phyloP scores from a whole-genome alignment of 2,888 invertebrate genomes.

The Synanthedon formicaeformis region DNA sequence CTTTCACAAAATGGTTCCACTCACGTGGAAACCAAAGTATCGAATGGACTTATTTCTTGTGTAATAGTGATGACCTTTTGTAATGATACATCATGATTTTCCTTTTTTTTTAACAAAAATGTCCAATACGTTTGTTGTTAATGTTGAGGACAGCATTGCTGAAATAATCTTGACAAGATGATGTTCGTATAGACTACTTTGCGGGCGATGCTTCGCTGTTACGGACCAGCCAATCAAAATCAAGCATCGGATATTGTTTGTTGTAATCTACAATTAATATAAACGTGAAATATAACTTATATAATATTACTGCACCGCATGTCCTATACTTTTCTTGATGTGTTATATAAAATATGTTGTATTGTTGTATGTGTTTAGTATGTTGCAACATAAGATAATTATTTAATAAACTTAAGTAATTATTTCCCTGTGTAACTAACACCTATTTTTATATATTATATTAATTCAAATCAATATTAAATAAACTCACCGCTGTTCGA shows the following conservation, averaged over 20 bases:
- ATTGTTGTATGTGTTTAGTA: neutral
- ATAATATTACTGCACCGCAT: neutral
- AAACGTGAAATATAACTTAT: conserved; percentile 42
- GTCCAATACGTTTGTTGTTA: conserved; percentile 25
- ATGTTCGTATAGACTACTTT: conserved; percentile 46
- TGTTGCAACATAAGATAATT: neutral
- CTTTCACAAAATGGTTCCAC: too few species aligned
- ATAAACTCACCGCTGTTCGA: conserved; percentile 45
- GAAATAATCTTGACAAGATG: conserved; percentile 38
- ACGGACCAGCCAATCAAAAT: conserved; percentile 70
- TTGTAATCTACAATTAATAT: conserved; percentile 69
- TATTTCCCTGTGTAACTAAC: neutral
- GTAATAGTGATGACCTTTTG: too few species aligned
- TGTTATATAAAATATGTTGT: neutral
- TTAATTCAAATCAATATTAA: neutral
- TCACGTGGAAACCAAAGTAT: too few species aligned
- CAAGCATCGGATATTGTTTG: conserved; percentile 69
- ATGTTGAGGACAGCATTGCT: conserved; percentile 25
- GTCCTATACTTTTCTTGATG: neutral
- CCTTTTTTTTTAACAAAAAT: conserved; percentile 31
- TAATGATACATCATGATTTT: too few species aligned
- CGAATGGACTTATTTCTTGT: too few species aligned
- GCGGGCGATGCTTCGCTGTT: conserved; percentile 53
- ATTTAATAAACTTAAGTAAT: too few species aligned
- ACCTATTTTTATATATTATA: neutral